These are phyloP conservation scores for Nannospalax galili DNA, from an alignment of 2,113 vertebrate species.

Conservation along the genomic window DNA sequence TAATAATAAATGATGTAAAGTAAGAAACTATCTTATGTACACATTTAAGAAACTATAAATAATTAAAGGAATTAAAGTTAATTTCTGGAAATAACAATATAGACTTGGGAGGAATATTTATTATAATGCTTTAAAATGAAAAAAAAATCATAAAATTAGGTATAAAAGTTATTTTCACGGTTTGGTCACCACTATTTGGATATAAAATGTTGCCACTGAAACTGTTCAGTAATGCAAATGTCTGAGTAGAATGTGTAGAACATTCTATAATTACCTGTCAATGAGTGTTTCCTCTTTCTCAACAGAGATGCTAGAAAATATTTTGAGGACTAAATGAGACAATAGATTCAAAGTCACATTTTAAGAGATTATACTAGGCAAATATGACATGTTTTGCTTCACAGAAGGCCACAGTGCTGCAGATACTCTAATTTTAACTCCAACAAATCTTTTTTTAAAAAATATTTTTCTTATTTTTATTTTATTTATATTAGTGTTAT, in stretches of 20 bases:
- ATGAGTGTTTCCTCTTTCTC: neutral
- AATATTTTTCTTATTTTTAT: too few species aligned
- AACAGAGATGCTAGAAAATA: neutral
- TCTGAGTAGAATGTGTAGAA: neutral
- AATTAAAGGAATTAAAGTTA: neutral
- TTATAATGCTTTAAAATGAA: neutral
- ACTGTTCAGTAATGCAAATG: neutral
- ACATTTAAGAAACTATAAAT: neutral
- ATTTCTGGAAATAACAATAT: neutral
- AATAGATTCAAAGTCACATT: neutral
- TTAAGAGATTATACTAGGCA: neutral
- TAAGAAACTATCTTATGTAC: neutral
- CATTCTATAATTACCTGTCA: neutral
- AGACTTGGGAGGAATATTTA: neutral
- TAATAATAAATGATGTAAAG: neutral
- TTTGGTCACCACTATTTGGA: neutral
- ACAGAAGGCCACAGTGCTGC: neutral
- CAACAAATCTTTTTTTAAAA: neutral
- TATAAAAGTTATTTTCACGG: neutral
- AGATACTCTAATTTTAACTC: neutral
- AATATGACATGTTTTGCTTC: neutral
- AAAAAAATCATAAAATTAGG: neutral
- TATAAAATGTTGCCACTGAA: neutral
- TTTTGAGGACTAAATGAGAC: neutral
- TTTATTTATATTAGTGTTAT: too few species aligned